Evolutionary conservation across 1,140 invertebrate species (phyloP).

Genomic region (Lethrus apterus): DNA sequence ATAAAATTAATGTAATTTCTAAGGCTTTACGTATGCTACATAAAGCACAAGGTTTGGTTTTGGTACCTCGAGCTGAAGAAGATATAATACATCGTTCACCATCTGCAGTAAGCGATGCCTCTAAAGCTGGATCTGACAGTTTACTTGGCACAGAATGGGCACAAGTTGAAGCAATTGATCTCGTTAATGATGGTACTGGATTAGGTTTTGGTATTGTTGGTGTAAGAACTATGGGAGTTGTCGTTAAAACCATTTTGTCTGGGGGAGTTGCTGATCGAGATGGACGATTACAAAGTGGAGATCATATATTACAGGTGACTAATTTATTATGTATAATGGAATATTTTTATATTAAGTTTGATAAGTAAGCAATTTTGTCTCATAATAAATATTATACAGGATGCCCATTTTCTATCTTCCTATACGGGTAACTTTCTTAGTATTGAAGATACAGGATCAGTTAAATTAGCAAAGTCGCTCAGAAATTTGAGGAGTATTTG

Average conservation of each 20-base stretch:
- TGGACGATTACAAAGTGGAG: slow-evolving; percentile 85
- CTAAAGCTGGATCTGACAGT: slow-evolving; percentile 63
- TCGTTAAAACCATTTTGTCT: slow-evolving; percentile 94
- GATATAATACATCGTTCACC: slow-evolving; percentile 51
- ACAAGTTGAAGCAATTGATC: slow-evolving; percentile 91
- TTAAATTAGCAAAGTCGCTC: too few relatives aligned
- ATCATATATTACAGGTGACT: slow-evolving; percentile 90
- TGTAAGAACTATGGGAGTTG: slow-evolving; percentile 90
- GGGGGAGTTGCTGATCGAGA: slow-evolving; percentile 93
- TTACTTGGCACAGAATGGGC: slow-evolving; percentile 88
- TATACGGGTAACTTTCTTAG: too few relatives aligned
- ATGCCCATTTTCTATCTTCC: too few relatives aligned
- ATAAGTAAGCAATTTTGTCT: too few relatives aligned
- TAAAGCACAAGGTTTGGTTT: slow-evolving; percentile 66
- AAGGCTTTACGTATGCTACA: slow-evolving; percentile 77
- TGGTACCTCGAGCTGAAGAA: slow-evolving; percentile 45
- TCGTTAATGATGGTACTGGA: slow-evolving; percentile 91
- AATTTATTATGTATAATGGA: too few relatives aligned
- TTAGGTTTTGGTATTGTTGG: slow-evolving; percentile 97
- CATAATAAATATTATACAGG: too few relatives aligned
- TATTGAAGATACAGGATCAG: too few relatives aligned
- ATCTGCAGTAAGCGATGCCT: slow-evolving; percentile 64
- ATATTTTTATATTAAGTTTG: too few relatives aligned
- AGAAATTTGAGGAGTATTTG: too few relatives aligned
- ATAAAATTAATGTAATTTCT: too few relatives aligned